Evolutionary conservation across 1,140 invertebrate species (phyloP), one percentile per base, ranked within the genome.

Genomic region (Aphidius ervi): DNA sequence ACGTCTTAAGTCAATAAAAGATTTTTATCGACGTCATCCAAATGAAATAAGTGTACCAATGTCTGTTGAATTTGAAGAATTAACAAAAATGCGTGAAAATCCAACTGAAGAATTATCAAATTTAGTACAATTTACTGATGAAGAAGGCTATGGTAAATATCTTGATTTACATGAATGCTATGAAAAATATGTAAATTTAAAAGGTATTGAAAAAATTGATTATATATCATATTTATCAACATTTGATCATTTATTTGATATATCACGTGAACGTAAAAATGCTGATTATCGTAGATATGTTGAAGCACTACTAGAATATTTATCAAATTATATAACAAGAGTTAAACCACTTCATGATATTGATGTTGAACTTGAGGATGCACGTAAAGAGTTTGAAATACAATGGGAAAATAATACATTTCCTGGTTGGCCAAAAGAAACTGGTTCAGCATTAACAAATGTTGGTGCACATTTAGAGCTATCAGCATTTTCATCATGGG

Each of bases 71-170:
- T 98, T 98, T 84, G 96, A 98, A 73, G 94, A 98, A 75, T 76
- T 98, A 56, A 87, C 91, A 6, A 95, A 95, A 79, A 82, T 91
- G 63, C 83, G 93, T 66, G 94, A 96, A 74, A 94, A 91, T 79
- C 90, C 89, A 37, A 85, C 87, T 5, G 93, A 95, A 73, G 92
- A 94, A 78, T 64, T 80, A 67, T 68, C 74, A 82, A 88, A 91
- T 75, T 84, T 97, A 65, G 93, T 97, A 4, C 94, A 98, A 67
- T 99, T 99, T 73, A 95, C 94, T n/a, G 98, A 99, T 80, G 98
- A 99, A 81, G 98, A 99, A 82, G 97, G 97, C 9, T 99, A 98
- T 83, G 98, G 98, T 10, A 96, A 96, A 77, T 99, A 97, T 81
- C 83, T 99, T 39, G 98, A 99, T 83, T 83, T 99, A n/a, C 95